A percentile compares a stretch with the other conserved stretches of the same genome.
phyloP scores from a whole-genome alignment of 2,888 invertebrate species.

The Orthosia cruda region DNA sequence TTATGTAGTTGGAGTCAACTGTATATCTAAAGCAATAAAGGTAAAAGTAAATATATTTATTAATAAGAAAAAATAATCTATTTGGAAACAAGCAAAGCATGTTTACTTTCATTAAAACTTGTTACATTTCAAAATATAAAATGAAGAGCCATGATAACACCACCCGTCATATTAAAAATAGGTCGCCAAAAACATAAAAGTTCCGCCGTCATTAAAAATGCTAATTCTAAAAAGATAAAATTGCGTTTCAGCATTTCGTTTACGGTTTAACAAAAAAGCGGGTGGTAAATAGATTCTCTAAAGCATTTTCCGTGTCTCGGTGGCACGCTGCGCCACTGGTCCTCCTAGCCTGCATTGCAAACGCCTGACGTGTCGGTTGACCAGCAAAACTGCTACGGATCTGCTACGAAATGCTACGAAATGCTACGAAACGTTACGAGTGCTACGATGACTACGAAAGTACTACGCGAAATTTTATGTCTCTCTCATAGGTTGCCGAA shows the following conservation, averaged over 20 bases:
- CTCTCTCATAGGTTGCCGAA: conserved; percentile 32
- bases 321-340: conserved; percentile 71
- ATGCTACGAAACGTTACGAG: conserved; percentile 45
- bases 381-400: conserved; percentile 62
- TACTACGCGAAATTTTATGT: conserved; percentile 26
- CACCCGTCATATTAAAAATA: conserved; percentile 54
- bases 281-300: conserved; percentile 87
- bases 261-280: conserved; percentile 77
- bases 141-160: conserved; percentile 26
- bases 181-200: conserved; percentile 38
- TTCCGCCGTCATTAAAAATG: conserved; percentile 51
- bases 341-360: conserved; percentile 51
- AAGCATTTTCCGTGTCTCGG: conserved; percentile 88
- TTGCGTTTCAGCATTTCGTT: conserved; percentile 71
- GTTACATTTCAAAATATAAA: conserved; percentile 22
- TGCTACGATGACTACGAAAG: conserved; percentile 39
- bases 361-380: conserved; percentile 64
- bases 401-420: conserved; percentile 48
- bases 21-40: conserved; percentile 1
- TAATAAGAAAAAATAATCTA: neutral
- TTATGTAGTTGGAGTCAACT: neutral
- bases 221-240: conserved; percentile 73
- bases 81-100: neutral
- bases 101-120: conserved; percentile 2
- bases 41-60: conserved; percentile 11